Evolutionary conservation across 2,113 vertebrate species (phyloP).

Genomic region (Sylvia atricapilla): DNA sequence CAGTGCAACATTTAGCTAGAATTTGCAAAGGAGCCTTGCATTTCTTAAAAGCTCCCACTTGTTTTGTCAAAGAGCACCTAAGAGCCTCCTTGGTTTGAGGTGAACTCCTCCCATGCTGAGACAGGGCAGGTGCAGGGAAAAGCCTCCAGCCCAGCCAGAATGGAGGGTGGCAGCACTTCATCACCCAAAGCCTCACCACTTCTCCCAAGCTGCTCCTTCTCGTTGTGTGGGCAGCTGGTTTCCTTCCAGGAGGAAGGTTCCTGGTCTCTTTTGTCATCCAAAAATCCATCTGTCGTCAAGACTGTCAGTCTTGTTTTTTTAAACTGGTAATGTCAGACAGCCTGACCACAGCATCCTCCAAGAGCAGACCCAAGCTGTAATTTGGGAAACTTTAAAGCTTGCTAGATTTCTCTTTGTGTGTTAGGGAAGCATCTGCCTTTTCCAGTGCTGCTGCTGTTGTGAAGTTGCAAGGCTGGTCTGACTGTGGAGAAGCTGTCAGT

Average conservation of each 20-base stretch:
- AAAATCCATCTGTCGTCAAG: constrained; percentile 55
- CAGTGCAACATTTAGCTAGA: background rate
- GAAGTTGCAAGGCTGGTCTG: background rate
- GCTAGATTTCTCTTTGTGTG: constrained; percentile 5
- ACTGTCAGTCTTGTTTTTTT: constrained; percentile 32
- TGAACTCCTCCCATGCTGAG: background rate
- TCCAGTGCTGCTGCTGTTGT: background rate
- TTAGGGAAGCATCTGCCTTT: background rate
- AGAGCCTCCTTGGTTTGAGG: background rate
- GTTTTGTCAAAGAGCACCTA: background rate
- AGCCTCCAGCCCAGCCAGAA: background rate
- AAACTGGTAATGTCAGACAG: constrained; percentile 26
- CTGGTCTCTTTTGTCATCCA: background rate
- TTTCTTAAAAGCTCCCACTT: background rate
- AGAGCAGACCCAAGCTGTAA: constrained; percentile 24
- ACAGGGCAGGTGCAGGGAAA: constrained; percentile 12
- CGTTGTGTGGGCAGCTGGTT: constrained; percentile 42
- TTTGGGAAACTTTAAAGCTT: constrained; percentile 50
- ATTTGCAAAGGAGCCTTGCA: background rate
- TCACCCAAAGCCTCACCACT: background rate
- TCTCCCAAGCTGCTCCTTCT: constrained; percentile 2
- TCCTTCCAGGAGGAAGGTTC: constrained; percentile 21
- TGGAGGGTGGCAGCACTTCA: background rate
- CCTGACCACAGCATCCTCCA: constrained; percentile 36
- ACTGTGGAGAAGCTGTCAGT: background rate